These are phyloP conservation scores for Chromoteleia sp. DNA, from an alignment of 2,888 invertebrate species.

Conservation along the genomic window DNA sequence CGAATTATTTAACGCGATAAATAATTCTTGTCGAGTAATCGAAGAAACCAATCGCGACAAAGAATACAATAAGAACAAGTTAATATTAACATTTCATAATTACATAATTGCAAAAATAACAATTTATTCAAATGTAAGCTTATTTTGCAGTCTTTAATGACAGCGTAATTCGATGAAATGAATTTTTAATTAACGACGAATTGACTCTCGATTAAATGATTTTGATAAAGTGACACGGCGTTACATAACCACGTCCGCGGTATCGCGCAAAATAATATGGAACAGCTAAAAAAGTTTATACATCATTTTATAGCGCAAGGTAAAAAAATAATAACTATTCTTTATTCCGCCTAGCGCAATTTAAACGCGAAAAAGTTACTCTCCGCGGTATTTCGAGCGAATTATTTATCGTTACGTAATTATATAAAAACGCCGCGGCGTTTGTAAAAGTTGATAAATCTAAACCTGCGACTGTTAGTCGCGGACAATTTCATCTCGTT, in stretches of 20 bases:
- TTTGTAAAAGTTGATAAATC: not conserved
- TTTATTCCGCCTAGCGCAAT: not conserved
- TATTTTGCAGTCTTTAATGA: too few species aligned
- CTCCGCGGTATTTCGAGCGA: not conserved
- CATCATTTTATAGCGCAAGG: not conserved
- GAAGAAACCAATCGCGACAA: too few species aligned
- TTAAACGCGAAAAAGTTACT: constrained; percentile 5
- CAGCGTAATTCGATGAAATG: too few species aligned
- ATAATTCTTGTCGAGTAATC: too few species aligned
- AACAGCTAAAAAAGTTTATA: not conserved
- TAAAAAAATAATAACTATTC: constrained; percentile 1
- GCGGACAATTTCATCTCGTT: too few species aligned
- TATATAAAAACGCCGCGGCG: constrained; percentile 7
- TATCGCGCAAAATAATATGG: not conserved
- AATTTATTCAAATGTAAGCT: too few species aligned
- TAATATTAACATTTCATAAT: too few species aligned
- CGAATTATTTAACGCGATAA: too few species aligned
- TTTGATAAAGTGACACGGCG: constrained; percentile 4
- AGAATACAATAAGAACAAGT: too few species aligned
- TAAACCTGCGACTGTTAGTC: not conserved
- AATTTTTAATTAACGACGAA: constrained; percentile 1
- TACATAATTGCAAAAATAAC: too few species aligned
- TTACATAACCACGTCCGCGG: not conserved
- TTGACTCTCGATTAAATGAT: constrained; percentile 13
- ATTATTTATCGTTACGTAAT: constrained; percentile 18